These are phyloP conservation scores for Macrotrachela quadricornifera DNA, from an alignment of 1,140 invertebrate species.

Conservation along the genomic window DNA sequence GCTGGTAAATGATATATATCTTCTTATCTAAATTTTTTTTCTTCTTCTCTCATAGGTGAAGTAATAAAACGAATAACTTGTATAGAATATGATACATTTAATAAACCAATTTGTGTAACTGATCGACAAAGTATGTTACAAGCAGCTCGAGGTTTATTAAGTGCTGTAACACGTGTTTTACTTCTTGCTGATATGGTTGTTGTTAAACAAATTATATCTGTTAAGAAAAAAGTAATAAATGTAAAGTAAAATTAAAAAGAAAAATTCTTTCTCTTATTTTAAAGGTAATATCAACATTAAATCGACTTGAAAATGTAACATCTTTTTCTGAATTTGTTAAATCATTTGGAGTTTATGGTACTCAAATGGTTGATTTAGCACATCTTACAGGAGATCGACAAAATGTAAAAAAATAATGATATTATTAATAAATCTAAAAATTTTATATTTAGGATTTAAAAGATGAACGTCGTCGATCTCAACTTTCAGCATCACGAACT, in stretches of 20 bases:
- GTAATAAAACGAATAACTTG: too few species aligned
- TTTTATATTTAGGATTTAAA: constrained; percentile 48
- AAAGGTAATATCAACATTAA: background rate
- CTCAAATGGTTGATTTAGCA: constrained; percentile 90
- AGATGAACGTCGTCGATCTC: constrained; percentile 72
- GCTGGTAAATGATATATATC: too few species aligned
- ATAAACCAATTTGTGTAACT: too few species aligned
- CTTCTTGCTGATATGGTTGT: constrained; percentile 92
- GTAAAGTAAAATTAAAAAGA: too few species aligned
- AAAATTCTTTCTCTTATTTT: too few species aligned
- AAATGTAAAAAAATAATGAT: constrained; percentile 24
- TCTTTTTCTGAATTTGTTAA: constrained; percentile 1
- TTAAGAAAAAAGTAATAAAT: constrained; percentile 71
- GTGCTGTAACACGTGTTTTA: constrained; percentile 83
- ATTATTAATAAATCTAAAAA: background rate
- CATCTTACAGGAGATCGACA: constrained; percentile 52
- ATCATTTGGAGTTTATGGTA: constrained; percentile 82
- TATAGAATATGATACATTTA: too few species aligned
- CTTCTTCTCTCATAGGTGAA: too few species aligned
- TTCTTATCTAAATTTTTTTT: too few species aligned
- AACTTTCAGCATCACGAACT: constrained; percentile 78
- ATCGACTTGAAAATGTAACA: background rate
- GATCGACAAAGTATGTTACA: constrained; percentile 48
- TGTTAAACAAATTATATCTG: constrained; percentile 77
- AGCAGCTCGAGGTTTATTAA: constrained; percentile 70